Percentiles rank a stretch among this genome's conserved stretches.
phyloP scores from a whole-genome alignment of 1,140 invertebrate genomes.

The Drosophila funebris region DNA sequence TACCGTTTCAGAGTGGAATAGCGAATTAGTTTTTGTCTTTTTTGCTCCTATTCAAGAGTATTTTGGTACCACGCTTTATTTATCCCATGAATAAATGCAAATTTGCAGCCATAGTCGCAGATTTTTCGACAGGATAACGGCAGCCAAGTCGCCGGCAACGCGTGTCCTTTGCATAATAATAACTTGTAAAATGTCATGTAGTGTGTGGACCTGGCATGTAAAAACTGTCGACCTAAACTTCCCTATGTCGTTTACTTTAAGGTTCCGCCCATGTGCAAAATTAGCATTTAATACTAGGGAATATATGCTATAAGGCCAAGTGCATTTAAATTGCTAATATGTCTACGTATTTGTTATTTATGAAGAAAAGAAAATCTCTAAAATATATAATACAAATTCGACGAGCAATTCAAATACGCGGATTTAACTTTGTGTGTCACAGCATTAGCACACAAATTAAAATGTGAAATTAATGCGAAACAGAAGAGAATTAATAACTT shows the following conservation, averaged over 20 bases:
- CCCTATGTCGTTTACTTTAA: slow-evolving; percentile 31
- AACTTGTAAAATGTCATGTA: slow-evolving; percentile 79
- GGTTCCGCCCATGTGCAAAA: slow-evolving; percentile 50
- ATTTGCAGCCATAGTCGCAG: slow-evolving; percentile 70
- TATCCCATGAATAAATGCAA: slow-evolving; percentile 80
- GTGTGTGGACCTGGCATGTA: slow-evolving; percentile 29
- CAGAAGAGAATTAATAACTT: not conserved
- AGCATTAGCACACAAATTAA: slow-evolving; percentile 52
- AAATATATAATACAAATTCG: slow-evolving; percentile 21
- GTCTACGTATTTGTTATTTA: slow-evolving; percentile 39
- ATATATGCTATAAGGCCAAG: slow-evolving; percentile 57
- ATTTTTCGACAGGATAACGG: slow-evolving; percentile 71
- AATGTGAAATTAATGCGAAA: slow-evolving; percentile 5
- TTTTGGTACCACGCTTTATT: slow-evolving; percentile 61
- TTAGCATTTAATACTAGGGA: slow-evolving; percentile 71
- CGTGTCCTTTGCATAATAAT: slow-evolving; percentile 81
- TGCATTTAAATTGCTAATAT: slow-evolving; percentile 75
- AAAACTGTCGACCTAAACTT: slow-evolving; percentile 3
- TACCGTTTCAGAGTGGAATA: slow-evolving; percentile 3
- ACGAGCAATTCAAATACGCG: not conserved
- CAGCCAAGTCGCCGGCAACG: slow-evolving; percentile 53
- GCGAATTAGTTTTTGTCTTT: slow-evolving; percentile 18
- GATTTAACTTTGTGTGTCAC: slow-evolving; percentile 24
- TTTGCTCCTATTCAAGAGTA: slow-evolving; percentile 28
- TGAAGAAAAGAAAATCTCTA: slow-evolving; percentile 13